Base-by-base conservation (phyloP, 2,113 vertebrate species). In the Glaucidium brasilianum region DNA sequence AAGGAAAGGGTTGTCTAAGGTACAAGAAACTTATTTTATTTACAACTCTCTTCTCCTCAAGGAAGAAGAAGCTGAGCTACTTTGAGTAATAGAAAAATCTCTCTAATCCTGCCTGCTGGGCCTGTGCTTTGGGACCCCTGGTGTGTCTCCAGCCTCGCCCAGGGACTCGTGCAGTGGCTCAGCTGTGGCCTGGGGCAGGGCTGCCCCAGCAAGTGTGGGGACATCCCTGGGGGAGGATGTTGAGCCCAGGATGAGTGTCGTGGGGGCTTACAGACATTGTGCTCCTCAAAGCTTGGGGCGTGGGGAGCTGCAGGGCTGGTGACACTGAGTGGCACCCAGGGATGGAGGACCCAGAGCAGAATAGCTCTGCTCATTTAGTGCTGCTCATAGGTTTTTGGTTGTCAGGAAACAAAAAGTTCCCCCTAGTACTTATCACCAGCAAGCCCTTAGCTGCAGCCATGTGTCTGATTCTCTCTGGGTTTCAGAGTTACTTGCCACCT, bases 171-270 rank as follows among this genome's bases (percentile, higher is more conserved):
- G 26, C 1, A 2, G n/a, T 13, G n/a, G 29, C 79, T 34, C 5
- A 10, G 23, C 58, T 64, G 50, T 5, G 39, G 30, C 30, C 15
- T 39, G 58, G 26, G 52, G 41, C n/a, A n/a, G 58, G 12, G 41
- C 25, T 41, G n/a, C 29, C 29, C 30, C 1, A 29, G 19, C 5
- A 3, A 27, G 21, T 2, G 35, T 1, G 14, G 18, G 86, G 43
- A 15, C 4, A 6, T 6, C 26, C 17, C 6, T 1, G 3, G 16
- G 20, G 15, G 4, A 14, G 12, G 35, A 47, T 4, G 20, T 17
- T 41, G 72, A 60, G 45, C 39, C 45, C 45, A 47, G 45, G 20
- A 21, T 19, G 20, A 47, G 45, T 21, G 45, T 47, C 45, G 11
- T 47, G 45, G 35, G 50, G n/a, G 27, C 66, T 20, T 23, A 6